A percentile compares a stretch with the other conserved stretches of the same genome.
Conservation (phyloP, 53 echinoderm and acorn worm species). For the Crossaster papposus region DNA sequence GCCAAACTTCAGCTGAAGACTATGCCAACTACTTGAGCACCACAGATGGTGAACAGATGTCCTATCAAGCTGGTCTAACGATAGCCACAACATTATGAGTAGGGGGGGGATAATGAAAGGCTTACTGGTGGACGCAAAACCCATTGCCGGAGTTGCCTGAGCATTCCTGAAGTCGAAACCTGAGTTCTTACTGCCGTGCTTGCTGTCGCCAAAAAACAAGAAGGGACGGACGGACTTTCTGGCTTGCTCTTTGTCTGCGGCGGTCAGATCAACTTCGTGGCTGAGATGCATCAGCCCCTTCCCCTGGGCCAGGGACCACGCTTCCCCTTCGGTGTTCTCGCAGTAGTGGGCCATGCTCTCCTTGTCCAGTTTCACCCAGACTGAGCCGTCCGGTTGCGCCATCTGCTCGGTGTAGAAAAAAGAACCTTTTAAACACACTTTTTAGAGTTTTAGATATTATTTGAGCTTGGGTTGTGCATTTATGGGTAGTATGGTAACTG, state of each 20-base stretch:
- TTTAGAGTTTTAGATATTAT: not conserved
- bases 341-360: constrained; percentile 93
- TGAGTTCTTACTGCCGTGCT: constrained; percentile 36
- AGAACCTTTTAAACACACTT: not conserved
- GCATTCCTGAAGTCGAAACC: constrained; percentile 97
- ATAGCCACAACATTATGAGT: not conserved
- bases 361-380: constrained; percentile 94
- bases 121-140: constrained; percentile 74
- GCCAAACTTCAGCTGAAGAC: not conserved
- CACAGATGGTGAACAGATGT: not conserved
- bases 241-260: constrained; percentile 69
- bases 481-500: too few species aligned
- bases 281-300: constrained; percentile 77
- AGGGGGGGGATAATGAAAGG: not conserved
- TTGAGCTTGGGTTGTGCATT: too few species aligned
- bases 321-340: constrained; percentile 93
- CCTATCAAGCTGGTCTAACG: not conserved
- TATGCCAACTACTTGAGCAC: not conserved
- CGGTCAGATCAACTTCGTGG: constrained; percentile 68
- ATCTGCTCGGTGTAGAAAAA: constrained; percentile 15
- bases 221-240: constrained; percentile 42
- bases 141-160: constrained; percentile 82
- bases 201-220: constrained; percentile 60
- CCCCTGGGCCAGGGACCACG: constrained; percentile 85
- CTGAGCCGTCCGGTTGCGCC: constrained; percentile 66